phyloP scores from a whole-genome alignment of 2,113 vertebrate genomes.

The Nibea albiflora region DNA sequence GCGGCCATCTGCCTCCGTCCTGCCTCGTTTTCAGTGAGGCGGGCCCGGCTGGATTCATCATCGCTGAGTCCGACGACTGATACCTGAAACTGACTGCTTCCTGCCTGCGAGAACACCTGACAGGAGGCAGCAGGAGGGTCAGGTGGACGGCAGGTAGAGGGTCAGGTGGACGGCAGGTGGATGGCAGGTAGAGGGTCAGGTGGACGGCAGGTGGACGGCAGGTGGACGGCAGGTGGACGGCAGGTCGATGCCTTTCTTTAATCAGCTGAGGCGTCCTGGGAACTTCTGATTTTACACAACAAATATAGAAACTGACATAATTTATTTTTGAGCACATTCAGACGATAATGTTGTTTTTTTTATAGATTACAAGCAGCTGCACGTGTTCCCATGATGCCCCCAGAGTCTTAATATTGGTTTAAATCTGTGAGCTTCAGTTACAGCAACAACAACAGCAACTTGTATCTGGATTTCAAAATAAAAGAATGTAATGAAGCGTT shows the following conservation, averaged over 20 bases:
- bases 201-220: too few relatives aligned
- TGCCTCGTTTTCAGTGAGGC: not conserved
- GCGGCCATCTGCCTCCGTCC: constrained; percentile 50
- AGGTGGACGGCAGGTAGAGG: too few relatives aligned
- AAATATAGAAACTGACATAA: not conserved
- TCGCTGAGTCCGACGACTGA: constrained; percentile 2
- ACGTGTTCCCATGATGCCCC: too few relatives aligned
- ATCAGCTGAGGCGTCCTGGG: too few relatives aligned
- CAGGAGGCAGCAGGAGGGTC: constrained; percentile 9
- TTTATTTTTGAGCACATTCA: not conserved
- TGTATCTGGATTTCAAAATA: not conserved
- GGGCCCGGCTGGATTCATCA: constrained; percentile 15
- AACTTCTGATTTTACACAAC: not conserved
- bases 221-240: too few relatives aligned
- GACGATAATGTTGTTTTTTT: too few relatives aligned
- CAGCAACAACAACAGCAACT: too few relatives aligned
- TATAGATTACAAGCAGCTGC: not conserved
- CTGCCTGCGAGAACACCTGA: too few relatives aligned
- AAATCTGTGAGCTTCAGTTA: not conserved
- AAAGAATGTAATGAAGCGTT: not conserved
- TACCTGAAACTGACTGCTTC: not conserved
- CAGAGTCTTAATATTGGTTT: not conserved
- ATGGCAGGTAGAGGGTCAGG: too few relatives aligned
- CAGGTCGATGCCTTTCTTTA: too few relatives aligned
- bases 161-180: too few relatives aligned